phyloP scores from a whole-genome alignment of 1,140 invertebrate genomes.

The Zaprionus davidi region DNA sequence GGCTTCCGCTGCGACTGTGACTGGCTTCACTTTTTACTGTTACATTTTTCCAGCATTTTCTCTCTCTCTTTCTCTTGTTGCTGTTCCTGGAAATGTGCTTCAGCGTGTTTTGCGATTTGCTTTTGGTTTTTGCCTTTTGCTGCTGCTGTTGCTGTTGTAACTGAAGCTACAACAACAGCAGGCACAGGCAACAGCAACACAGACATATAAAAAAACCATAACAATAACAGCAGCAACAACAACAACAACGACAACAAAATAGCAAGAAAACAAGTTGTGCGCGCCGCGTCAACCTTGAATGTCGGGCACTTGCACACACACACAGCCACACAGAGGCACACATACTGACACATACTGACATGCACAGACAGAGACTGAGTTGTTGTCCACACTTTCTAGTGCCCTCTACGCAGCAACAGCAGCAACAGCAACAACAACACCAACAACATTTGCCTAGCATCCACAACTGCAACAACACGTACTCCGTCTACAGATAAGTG shows the following conservation, averaged over 20 bases:
- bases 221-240: constrained; percentile 37
- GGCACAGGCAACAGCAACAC: background rate
- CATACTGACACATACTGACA: constrained; percentile 11
- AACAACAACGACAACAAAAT: constrained; percentile 35
- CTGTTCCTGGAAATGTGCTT: constrained; percentile 41
- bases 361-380: background rate
- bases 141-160: constrained; percentile 39
- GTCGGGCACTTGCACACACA: constrained; percentile 65
- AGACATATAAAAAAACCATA: constrained; percentile 26
- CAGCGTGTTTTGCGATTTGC: constrained; percentile 23
- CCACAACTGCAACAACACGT: constrained; percentile 11
- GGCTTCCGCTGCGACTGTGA: constrained; percentile 28
- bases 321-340: constrained; percentile 21
- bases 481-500: constrained; percentile 4
- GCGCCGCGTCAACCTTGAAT: constrained; percentile 71
- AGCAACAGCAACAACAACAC: no score
- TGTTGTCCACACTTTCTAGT: constrained; percentile 38
- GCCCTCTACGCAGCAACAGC: constrained; percentile 30
- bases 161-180: constrained; percentile 25
- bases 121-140: constrained; percentile 29
- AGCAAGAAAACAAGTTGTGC: constrained; percentile 62
- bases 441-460: constrained; percentile 46
- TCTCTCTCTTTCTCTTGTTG: constrained; percentile 7
- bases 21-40: constrained; percentile 51
- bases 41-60: constrained; percentile 26